A percentile compares a stretch with the other conserved stretches of the same genome.
phyloP scores from a whole-genome alignment of 2,113 vertebrate genomes.

The Chinchilla lanigera region DNA sequence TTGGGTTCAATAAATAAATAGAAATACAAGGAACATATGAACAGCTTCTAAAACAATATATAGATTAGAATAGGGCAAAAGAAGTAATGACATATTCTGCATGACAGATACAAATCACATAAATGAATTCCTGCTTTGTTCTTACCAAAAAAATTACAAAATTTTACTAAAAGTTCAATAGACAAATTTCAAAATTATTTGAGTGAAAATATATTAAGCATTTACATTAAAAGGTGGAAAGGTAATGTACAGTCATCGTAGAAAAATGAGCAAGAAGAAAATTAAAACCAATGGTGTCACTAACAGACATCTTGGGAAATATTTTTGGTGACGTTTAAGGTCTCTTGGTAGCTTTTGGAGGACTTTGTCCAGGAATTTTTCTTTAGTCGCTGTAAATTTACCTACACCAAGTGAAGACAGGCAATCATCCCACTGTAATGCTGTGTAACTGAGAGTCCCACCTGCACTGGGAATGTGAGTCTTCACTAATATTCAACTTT shows the following conservation, averaged over 20 bases:
- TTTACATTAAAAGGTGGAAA: slow-evolving; percentile 5
- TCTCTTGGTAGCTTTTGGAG: slow-evolving; percentile 24
- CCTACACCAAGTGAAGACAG: background rate
- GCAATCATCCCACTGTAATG: background rate
- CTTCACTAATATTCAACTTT: background rate
- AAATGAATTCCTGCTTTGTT: background rate
- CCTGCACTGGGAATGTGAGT: slow-evolving; percentile 25
- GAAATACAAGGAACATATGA: slow-evolving; percentile 51
- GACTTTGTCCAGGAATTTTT: slow-evolving; percentile 5
- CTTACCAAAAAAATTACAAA: slow-evolving; percentile 21
- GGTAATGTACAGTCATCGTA: background rate
- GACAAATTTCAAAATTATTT: slow-evolving; percentile 41
- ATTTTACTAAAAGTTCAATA: slow-evolving; percentile 52
- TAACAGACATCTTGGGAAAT: slow-evolving; percentile 41
- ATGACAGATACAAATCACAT: slow-evolving; percentile 18
- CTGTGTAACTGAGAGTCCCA: background rate
- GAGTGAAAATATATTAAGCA: slow-evolving; percentile 21
- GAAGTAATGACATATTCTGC: slow-evolving; percentile 8
- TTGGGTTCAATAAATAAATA: background rate
- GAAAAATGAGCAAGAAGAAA: slow-evolving; percentile 44
- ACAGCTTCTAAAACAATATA: slow-evolving; percentile 29
- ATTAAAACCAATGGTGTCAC: slow-evolving; percentile 14
- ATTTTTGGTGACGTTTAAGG: slow-evolving; percentile 25
- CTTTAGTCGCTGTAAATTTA: slow-evolving; percentile 36
- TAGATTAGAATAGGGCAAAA: slow-evolving; percentile 41